Percentiles rank a stretch among this genome's conserved stretches.
Evolutionary conservation across 2,113 vertebrate species (phyloP).

Genomic region (Edolisoma coerulescens): DNA sequence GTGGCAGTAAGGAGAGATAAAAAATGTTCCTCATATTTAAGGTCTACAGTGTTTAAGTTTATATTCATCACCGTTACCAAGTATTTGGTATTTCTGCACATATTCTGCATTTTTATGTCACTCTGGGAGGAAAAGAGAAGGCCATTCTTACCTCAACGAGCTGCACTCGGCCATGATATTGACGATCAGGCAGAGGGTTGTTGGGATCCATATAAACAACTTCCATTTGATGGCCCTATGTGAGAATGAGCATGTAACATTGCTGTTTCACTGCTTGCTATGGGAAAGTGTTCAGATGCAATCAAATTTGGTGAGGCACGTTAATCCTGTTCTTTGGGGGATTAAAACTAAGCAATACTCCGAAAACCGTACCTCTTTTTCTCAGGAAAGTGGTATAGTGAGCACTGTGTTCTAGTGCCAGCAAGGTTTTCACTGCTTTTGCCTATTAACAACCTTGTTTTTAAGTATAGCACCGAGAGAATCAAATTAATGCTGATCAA

Average conservation of each 20-base stretch:
- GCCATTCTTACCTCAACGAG: constrained; percentile 84
- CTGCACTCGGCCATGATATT: constrained; percentile 81
- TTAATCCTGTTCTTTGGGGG: background rate
- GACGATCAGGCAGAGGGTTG: constrained; percentile 80
- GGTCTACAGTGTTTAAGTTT: background rate
- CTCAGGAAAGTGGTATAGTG: background rate
- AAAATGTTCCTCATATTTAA: background rate
- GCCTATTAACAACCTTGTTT: background rate
- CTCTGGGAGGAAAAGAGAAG: background rate
- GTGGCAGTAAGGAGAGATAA: background rate
- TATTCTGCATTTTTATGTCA: background rate
- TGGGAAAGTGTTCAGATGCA: background rate
- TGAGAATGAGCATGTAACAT: background rate
- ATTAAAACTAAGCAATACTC: background rate
- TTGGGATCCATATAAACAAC: constrained; percentile 76
- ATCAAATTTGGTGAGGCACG: background rate
- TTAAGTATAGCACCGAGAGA: background rate
- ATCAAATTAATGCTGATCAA: background rate
- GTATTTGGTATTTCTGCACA: background rate
- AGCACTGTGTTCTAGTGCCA: background rate
- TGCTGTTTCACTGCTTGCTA: background rate
- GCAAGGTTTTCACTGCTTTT: background rate
- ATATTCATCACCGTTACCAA: background rate
- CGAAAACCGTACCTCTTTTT: background rate
- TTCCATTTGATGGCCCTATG: constrained; percentile 80